Evolutionary conservation across 2,797 vertebrate genomes (phyloP), one percentile per base, ranked within the genome.

Genomic region (Microctenopoma steveboyesi): DNA sequence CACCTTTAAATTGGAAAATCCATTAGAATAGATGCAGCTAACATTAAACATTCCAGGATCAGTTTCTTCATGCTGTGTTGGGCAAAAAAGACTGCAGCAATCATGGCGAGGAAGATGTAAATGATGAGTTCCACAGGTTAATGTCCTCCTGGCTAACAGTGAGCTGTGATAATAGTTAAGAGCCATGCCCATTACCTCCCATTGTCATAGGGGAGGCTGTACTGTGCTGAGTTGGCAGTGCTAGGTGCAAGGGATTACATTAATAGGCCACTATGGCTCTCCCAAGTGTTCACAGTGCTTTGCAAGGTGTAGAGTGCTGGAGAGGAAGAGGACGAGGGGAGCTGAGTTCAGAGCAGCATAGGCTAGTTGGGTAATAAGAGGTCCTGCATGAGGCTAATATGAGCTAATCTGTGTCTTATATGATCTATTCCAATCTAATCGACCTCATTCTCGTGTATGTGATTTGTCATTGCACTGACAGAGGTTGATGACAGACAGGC

Each of bases 361-460:
- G 78, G 76, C 77, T 85, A 70, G 84, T 74, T 80, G 80, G 71
- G 78, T 79, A 79, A 77, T 64, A 71, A 75, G 58, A 74, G 78
- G 77, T 86, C 69, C 74, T 68, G 64, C 59, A 76, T 73, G 78
- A 75, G 78, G 89, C 87, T 89, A 91, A 88, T 82, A 81, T 79
- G 74, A 78, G 81, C 77, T 89, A 88, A 90, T 91, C 81, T 84
- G 65, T 56, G 63, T 86, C 83, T 73, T 72, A 76, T 83, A 70
- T 89, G 87, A 91, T 92, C 80, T 82, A 73, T 83, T 87, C 76
- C 55, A 68, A 85, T 86, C 79, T 86, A 88, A 91, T 89, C 89
- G 85, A 78, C 53, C 62, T 45, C 66, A 45, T 78, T 70, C 67
- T 39, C 40, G 14, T 59, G 66, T 48, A 50, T 77, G 68, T 76